Conservation (phyloP, 2,113 vertebrate genomes). For the Dicerorhinus sumatrensis region DNA sequence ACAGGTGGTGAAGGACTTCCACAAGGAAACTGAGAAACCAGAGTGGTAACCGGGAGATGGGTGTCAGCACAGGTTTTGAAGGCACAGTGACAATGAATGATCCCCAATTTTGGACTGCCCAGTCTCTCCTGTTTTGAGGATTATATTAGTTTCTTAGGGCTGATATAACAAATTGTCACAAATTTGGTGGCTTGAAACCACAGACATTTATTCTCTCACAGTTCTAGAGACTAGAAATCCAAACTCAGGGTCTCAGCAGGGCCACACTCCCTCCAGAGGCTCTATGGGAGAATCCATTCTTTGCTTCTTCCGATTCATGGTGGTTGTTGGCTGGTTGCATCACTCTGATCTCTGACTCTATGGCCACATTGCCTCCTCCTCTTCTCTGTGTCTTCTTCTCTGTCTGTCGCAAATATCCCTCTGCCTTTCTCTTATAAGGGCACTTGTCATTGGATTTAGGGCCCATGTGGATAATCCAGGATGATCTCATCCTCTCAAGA, state of each 20-base stretch:
- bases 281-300: too few species aligned
- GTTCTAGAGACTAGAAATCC: too few species aligned
- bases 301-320: not conserved
- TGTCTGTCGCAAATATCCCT: not conserved
- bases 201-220: too few species aligned
- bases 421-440: not conserved
- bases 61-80: not conserved
- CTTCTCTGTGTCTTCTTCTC: not conserved
- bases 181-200: too few species aligned
- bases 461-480: too few species aligned
- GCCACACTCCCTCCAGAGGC: too few species aligned
- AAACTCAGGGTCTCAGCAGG: too few species aligned
- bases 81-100: not conserved
- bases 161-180: too few species aligned
- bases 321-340: not conserved
- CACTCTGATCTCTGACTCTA: too few species aligned
- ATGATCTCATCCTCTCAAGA: too few species aligned
- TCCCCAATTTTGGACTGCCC: not conserved
- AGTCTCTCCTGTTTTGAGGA: not conserved
- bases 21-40: not conserved
- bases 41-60: not conserved
- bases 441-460: not conserved
- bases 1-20: too few species aligned
- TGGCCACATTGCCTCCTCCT: not conserved
- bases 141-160: too few species aligned